Base-by-base conservation (phyloP, 2,888 invertebrate species). In the Epinotia nisella region DNA sequence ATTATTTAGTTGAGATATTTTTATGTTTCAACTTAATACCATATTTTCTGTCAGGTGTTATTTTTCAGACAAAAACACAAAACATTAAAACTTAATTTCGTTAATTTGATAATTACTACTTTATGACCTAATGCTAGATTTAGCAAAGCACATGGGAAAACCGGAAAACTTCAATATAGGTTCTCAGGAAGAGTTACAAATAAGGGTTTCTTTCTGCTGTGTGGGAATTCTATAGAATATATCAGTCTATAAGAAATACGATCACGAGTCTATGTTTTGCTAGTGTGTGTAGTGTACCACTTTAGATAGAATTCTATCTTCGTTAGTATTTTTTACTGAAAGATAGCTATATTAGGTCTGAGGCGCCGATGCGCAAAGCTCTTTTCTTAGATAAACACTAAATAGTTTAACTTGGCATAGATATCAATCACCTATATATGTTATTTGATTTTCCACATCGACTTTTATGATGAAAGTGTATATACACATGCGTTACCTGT, bases 261-360 rank as follows among this genome's bases (percentile, higher is more conserved):
- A 60, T 29, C 65, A 55, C 53, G 41, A 29, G 29, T 11, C 21
- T 13, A 39, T 19, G 29, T 71, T 71, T 66, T 67, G 59, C 53
- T 17, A 13, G 51, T 29, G 10, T 59, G 19, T 39, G 41, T 17
- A 62, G 19, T 39, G 41, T 17, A 62, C 60, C 5, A 65, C 51
- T 59, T 15, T 53, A 65, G 19, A 53, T 59, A 59, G 21, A 59
- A 13, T 24, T 65, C 35, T 29, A 29, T 51, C 35, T 17, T 64
- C 51, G 51, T 59, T 71, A 49, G 35, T 70, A 51, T 21, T 65
- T 65, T 66, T 56, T 51, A 21, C 70, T 39, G n/a, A 39, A 58
- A 51, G 41, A 17, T 62, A 53, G 35, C 68, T 51, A 17, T 55
- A 19, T 70, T 45, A 29, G 61, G 53, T 35, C 19, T 49, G 35